Evolutionary conservation across 2,888 invertebrate genomes (phyloP), one percentile per base, ranked within the genome.

Genomic region (Epinotia nisella): DNA sequence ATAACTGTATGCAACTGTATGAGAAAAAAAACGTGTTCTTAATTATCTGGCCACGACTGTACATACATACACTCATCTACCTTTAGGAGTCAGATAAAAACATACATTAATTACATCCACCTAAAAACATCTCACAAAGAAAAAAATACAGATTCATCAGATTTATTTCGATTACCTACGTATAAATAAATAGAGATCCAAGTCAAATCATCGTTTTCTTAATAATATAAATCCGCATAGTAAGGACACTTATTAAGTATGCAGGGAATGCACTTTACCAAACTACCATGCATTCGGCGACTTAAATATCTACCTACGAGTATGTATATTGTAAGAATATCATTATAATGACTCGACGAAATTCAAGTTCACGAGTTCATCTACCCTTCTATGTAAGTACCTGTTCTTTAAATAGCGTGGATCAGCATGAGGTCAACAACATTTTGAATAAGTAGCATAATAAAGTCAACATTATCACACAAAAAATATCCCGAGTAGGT

Each of bases 301-400:
- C 19, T 53, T 65, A 66, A 65, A 60, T 53, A 53, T 19, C 58
- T 49, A 67, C 11, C n/a, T n/a, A n/a, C 1, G 21, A 24, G 21
- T 24, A 2, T n/a, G 15, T 29, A 35, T 39, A 24, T 35, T 58
- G n/a, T 70, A 51, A 65, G 51, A 71, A 58, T 64, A 71, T 65
- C 58, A 67, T 66, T 24, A 58, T 45, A 62, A 70, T 65, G 64
- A 64, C n/a, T 39, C 19, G 58, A 39, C 71, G 49, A 11, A 66
- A 65, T 71, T 71, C 71, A 71, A 71, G 59, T 71, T 66, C 59
- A 71, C 17, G 17, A 59, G 71, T 65, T 71, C 65, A 15, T 61
- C 58, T 5, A 58, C 35, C 51, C 29, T 29, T n/a, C n/a, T 53
- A 58, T 15, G 39, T 53, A 58, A 13, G 19, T 64, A 64, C 64